phyloP scores from a whole-genome alignment of 2,888 invertebrate species.

The Margaritifera margaritifera region DNA sequence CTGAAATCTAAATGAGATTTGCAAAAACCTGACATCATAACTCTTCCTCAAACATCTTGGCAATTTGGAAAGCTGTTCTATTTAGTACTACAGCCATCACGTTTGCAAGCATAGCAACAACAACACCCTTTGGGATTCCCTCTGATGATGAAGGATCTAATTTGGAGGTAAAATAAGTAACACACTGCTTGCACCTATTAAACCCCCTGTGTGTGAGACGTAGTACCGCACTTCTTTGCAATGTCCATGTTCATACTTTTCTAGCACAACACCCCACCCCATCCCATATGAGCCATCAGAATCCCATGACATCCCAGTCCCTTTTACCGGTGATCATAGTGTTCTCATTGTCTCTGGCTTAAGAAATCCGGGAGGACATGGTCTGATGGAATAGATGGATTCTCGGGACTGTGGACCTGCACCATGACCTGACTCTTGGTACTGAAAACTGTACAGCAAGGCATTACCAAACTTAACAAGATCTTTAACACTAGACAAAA shows the following conservation, averaged over 20 bases:
- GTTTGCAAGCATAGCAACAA: conserved; percentile 75
- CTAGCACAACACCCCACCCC: conserved; percentile 73
- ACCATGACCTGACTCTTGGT: not conserved
- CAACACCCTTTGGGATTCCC: conserved; percentile 71
- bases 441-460: conserved; percentile 76
- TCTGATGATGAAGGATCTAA: not conserved
- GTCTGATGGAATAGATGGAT: no score
- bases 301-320: conserved; percentile 39
- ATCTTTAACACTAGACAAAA: conserved; percentile 76
- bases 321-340: conserved; percentile 72
- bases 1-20: no score
- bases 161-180: conserved; percentile 73
- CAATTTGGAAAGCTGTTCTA: conserved; percentile 71
- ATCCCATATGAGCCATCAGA: conserved; percentile 69
- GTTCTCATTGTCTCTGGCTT: conserved; percentile 70
- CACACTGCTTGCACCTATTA: conserved; percentile 76
- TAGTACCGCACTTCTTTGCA: conserved; percentile 60
- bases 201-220: conserved; percentile 76
- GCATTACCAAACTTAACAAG: conserved; percentile 76
- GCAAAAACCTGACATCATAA: not conserved
- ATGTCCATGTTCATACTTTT: conserved; percentile 60
- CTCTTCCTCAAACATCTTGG: conserved; percentile 66
- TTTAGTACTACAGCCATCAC: conserved; percentile 70
- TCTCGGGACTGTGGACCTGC: no score
- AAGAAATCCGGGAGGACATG: conserved; percentile 66